A percentile compares a stretch with the other conserved stretches of the same genome.
These are phyloP conservation scores for Mobula hypostoma DNA, from an alignment of 2,113 vertebrate species.

Conservation along the genomic window DNA sequence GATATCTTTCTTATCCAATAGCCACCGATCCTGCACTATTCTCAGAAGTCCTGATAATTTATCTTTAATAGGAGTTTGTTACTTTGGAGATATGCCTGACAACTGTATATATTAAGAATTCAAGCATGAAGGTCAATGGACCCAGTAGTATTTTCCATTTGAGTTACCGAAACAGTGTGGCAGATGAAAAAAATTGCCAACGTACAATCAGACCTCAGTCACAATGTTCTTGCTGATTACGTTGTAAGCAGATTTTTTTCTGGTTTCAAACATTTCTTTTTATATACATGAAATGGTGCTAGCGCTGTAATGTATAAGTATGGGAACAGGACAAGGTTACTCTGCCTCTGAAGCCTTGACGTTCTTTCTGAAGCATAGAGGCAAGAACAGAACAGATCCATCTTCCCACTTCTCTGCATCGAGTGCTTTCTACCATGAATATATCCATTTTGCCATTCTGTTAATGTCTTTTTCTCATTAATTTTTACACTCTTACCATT, in stretches of 20 bases:
- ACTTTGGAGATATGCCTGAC: background rate
- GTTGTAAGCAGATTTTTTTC: background rate
- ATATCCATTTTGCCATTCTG: background rate
- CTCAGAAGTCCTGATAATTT: constrained; percentile 9
- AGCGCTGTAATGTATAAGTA: background rate
- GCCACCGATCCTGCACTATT: background rate
- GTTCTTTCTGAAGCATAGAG: background rate
- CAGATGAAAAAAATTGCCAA: background rate
- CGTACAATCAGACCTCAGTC: background rate
- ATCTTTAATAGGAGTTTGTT: constrained; percentile 14
- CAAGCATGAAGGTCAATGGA: constrained; percentile 21
- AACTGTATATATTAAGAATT: background rate
- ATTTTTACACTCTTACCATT: background rate
- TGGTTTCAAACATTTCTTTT: background rate
- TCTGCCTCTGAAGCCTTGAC: background rate
- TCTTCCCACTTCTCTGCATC: background rate
- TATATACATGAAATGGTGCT: background rate
- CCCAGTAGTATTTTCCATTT: background rate
- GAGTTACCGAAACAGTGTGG: background rate
- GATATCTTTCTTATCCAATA: background rate
- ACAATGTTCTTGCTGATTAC: background rate
- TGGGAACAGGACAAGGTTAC: background rate
- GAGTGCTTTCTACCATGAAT: background rate
- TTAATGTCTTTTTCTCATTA: background rate
- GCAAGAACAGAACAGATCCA: background rate